Percentiles rank a stretch among this genome's conserved stretches.
phyloP scores from a whole-genome alignment of 2,113 vertebrate genomes.

The Hemicordylus capensis region DNA sequence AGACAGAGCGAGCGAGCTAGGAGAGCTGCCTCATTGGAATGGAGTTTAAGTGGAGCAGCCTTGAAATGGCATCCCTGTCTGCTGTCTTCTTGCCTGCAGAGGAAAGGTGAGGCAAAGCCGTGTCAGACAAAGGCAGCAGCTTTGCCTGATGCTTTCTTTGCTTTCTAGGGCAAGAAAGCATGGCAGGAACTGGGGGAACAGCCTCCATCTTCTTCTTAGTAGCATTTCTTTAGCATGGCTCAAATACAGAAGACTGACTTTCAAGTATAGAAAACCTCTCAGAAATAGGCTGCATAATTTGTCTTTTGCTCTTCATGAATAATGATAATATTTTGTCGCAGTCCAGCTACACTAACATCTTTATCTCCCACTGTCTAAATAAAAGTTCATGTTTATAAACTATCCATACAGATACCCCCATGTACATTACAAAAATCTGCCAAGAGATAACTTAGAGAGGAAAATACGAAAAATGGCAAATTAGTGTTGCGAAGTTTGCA shows the following conservation, averaged over 20 bases:
- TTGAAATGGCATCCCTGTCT: too few relatives aligned
- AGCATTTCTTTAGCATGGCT: not conserved
- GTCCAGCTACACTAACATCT: not conserved
- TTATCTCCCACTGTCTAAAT: constrained; percentile 16
- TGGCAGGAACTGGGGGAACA: not conserved
- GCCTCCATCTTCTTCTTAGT: not conserved
- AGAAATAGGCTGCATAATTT: constrained; percentile 10
- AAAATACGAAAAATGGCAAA: not conserved
- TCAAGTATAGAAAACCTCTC: constrained; percentile 5
- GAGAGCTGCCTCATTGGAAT: too few relatives aligned
- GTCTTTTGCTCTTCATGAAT: not conserved
- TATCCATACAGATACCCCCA: not conserved
- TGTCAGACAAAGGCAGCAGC: too few relatives aligned
- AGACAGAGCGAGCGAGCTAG: too few relatives aligned
- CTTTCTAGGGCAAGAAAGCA: not conserved
- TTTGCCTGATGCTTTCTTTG: not conserved
- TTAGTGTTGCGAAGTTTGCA: not conserved
- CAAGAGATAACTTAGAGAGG: not conserved
- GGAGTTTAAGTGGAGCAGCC: too few relatives aligned
- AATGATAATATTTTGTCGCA: not conserved
- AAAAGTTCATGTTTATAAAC: constrained; percentile 21
- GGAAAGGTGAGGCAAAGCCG: too few relatives aligned
- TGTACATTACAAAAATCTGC: not conserved
- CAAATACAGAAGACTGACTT: not conserved
- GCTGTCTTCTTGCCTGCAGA: too few relatives aligned